Conservation (phyloP, 2,888 invertebrate genomes). For the Branchipolynoe longqiensis region DNA sequence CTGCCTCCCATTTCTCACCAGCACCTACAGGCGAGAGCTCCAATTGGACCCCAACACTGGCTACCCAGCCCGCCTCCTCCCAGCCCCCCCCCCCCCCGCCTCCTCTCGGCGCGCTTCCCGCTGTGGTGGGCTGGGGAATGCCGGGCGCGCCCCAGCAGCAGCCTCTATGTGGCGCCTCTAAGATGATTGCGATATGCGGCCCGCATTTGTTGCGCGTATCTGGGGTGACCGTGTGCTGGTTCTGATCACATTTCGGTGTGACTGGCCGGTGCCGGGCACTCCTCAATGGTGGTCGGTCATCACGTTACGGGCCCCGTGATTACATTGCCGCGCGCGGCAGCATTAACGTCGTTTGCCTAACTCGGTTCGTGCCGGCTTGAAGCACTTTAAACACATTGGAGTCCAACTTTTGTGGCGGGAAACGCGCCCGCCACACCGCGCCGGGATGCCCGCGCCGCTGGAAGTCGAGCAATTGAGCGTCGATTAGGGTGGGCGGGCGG, state of each 20-base stretch:
- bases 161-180: background rate
- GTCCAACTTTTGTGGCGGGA: slow-evolving; percentile 46
- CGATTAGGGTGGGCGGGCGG: background rate
- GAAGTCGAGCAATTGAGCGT: slow-evolving; percentile 38
- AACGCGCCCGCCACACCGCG: background rate
- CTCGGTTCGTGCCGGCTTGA: slow-evolving; percentile 17
- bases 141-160: no score
- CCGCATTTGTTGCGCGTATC: slow-evolving; percentile 23
- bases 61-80: background rate
- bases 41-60: background rate
- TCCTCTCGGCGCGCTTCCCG: background rate
- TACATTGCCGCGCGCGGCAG: slow-evolving; percentile 18
- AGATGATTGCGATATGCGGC: slow-evolving; percentile 19
- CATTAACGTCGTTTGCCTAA: slow-evolving; percentile 45
- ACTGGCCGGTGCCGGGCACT: slow-evolving; percentile 5
- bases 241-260: slow-evolving; percentile 32
- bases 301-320: slow-evolving; percentile 23
- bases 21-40: no score
- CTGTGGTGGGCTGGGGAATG: no score
- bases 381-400: slow-evolving; percentile 40
- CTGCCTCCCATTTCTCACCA: background rate
- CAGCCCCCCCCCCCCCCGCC: background rate
- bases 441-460: background rate
- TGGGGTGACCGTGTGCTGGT: slow-evolving; percentile 41
- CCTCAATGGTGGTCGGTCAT: slow-evolving; percentile 9